phyloP scores from a whole-genome alignment of 2,797 vertebrate species.

The Melanotaenia maccullochi region DNA sequence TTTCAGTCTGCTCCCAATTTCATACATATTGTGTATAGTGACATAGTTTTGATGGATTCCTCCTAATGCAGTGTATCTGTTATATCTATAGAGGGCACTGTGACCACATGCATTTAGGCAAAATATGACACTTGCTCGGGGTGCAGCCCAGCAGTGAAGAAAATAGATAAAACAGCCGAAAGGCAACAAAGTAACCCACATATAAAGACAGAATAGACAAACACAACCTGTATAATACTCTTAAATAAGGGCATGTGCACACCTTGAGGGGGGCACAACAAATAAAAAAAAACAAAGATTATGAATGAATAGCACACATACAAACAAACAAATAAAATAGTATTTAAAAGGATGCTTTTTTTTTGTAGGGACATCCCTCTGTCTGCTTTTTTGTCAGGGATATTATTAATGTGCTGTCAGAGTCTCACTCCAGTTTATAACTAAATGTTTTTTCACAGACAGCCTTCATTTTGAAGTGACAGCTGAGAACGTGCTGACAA shows the following conservation, averaged over 20 bases:
- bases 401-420: constrained; percentile 25
- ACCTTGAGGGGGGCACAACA: background rate
- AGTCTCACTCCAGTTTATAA: constrained; percentile 8
- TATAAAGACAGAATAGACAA: constrained; percentile 8
- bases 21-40: too few species aligned
- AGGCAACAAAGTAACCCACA: constrained; percentile 43
- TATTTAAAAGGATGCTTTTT: background rate
- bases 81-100: constrained; percentile 64
- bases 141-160: constrained; percentile 13
- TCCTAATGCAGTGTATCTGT: constrained; percentile 7
- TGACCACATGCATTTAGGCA: constrained; percentile 26
- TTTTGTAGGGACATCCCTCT: constrained; percentile 5
- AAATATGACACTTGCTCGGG: constrained; percentile 19
- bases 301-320: background rate
- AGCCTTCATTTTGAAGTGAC: constrained; percentile 12
- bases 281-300: background rate
- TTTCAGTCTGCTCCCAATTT: background rate
- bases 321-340: constrained; percentile 2
- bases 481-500: constrained; percentile 13
- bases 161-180: constrained; percentile 32
- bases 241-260: background rate
- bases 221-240: constrained; percentile 5
- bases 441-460: constrained; percentile 2
- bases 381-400: constrained; percentile 1
- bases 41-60: background rate